These are phyloP conservation scores for Apamea anceps DNA, from an alignment of 2,888 invertebrate species.

Conservation along the genomic window DNA sequence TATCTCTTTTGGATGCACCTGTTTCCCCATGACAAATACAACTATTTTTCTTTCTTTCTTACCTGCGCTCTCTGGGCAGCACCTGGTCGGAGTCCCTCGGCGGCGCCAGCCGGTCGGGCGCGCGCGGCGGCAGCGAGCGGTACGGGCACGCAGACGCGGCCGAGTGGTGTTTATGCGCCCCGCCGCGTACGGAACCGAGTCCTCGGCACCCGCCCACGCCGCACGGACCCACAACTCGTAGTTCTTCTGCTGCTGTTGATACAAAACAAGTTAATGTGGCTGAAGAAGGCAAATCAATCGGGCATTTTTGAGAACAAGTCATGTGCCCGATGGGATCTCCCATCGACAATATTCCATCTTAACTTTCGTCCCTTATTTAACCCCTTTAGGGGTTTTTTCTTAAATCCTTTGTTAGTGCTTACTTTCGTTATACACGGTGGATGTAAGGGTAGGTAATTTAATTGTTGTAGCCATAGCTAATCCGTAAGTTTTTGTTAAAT, in stretches of 20 bases:
- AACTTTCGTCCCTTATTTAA: background rate
- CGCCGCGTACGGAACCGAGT: conserved; percentile 96
- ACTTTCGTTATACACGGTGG: too few relatives aligned
- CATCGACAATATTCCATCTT: background rate
- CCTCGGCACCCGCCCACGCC: conserved; percentile 97
- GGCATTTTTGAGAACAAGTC: background rate
- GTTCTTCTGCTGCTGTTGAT: conserved; percentile 91
- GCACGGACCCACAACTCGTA: conserved; percentile 92
- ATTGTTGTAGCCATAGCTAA: background rate
- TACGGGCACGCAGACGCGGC: conserved; percentile 95
- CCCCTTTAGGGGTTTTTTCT: background rate
- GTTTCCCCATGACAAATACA: background rate
- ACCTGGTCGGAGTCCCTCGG: conserved; percentile 75
- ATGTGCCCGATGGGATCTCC: background rate
- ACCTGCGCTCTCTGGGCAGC: conserved; percentile 89
- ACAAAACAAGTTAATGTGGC: background rate
- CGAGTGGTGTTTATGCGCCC: conserved; percentile 93
- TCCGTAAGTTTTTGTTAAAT: background rate
- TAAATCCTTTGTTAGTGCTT: background rate
- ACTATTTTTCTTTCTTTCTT: background rate
- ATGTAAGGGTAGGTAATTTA: background rate
- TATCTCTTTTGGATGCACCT: background rate
- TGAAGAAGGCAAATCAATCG: background rate
- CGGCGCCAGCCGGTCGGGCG: conserved; percentile 74
- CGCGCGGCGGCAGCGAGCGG: conserved; percentile 75